phyloP scores from a whole-genome alignment of 35 echinoderm and acorn worm species.

The Ophiothrix spiculata region DNA sequence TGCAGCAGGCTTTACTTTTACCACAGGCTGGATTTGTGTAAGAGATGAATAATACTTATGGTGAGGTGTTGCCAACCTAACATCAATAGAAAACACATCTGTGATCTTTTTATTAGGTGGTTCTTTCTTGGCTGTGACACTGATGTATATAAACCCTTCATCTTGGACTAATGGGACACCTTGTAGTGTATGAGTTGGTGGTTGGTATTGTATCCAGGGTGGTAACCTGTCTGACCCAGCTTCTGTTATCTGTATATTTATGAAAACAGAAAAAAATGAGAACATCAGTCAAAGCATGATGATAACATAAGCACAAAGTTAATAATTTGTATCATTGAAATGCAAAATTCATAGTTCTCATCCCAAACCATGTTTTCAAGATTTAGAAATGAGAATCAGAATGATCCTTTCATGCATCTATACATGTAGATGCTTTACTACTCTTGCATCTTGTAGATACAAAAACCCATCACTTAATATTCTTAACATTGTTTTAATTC shows the following conservation, averaged over 20 bases:
- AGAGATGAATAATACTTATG: neutral
- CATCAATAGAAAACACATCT: constrained; percentile 29
- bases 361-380: neutral
- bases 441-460: neutral
- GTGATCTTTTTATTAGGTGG: neutral
- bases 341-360: neutral
- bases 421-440: neutral
- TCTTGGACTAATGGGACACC: constrained; percentile 29
- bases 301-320: too few species aligned
- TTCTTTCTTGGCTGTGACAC: constrained; percentile 11
- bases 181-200: neutral
- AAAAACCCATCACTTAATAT: too few species aligned
- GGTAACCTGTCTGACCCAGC: constrained; percentile 12
- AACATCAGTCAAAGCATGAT: too few species aligned
- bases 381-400: neutral
- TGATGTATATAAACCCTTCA: constrained; percentile 33
- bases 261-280: neutral
- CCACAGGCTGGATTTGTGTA: neutral
- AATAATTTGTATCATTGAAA: too few species aligned
- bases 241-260: constrained; percentile 29
- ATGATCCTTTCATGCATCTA: neutral
- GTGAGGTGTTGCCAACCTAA: neutral
- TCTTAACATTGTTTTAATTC: too few species aligned
- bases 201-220: constrained; percentile 19
- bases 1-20: neutral